A percentile compares a stretch with the other conserved stretches of the same genome.
These are phyloP conservation scores for Mya arenaria DNA, from an alignment of 1,140 invertebrate species.

Conservation along the genomic window DNA sequence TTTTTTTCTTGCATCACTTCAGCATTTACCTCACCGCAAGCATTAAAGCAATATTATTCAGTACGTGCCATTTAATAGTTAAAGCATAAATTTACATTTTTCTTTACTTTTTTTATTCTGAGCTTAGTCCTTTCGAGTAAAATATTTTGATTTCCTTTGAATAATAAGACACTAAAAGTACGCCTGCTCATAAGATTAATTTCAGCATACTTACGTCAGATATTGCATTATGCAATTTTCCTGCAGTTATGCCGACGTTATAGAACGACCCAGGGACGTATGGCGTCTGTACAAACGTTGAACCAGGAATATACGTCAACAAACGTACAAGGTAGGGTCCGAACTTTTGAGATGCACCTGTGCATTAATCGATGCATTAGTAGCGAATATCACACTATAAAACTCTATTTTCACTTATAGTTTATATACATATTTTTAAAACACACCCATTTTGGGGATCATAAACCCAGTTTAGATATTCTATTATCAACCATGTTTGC, in stretches of 20 bases:
- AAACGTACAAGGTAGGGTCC: slow-evolving; percentile 86
- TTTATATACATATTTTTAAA: background rate
- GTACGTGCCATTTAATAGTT: no score
- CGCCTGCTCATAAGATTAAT: no score
- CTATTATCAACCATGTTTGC: background rate
- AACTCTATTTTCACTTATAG: background rate
- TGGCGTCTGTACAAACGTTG: slow-evolving; percentile 85
- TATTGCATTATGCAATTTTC: slow-evolving; percentile 84
- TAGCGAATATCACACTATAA: background rate
- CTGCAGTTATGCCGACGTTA: slow-evolving; percentile 87
- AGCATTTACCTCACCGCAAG: background rate
- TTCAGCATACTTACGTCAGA: slow-evolving; percentile 83
- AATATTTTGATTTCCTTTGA: no score
- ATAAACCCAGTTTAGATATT: slow-evolving; percentile 41
- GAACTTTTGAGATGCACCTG: background rate
- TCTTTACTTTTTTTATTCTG: background rate
- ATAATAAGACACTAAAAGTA: no score
- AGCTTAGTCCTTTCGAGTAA: no score
- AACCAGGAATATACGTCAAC: slow-evolving; percentile 88
- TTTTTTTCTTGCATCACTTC: background rate
- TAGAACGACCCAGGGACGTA: slow-evolving; percentile 85
- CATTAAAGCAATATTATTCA: no score
- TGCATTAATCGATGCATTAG: background rate
- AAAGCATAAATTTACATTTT: background rate
- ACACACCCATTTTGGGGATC: slow-evolving; percentile 13